A percentile compares a stretch with the other conserved stretches of the same genome.
Conservation (phyloP, 2,113 vertebrate species). For the Coryphaenoides rupestris region DNA sequence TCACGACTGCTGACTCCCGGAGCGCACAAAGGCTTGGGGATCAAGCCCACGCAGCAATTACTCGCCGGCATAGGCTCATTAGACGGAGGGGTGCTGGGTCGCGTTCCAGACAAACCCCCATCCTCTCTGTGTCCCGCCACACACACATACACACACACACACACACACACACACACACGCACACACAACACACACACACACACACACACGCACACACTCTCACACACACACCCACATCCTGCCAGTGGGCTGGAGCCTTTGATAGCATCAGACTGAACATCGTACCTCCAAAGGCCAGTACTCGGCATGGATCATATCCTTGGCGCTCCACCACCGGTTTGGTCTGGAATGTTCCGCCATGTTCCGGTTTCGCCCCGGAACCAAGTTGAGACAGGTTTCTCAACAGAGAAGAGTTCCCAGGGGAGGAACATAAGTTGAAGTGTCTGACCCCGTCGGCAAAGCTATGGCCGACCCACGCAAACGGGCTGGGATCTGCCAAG, state of each 20-base stretch:
- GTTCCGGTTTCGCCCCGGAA: conserved; percentile 18
- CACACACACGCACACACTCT: background rate
- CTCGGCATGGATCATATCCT: background rate
- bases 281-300: conserved; percentile 13
- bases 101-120: conserved; percentile 35
- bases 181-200: conserved; percentile 3
- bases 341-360: background rate
- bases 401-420: conserved; percentile 57
- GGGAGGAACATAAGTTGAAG: conserved; percentile 48
- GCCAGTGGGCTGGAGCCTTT: conserved; percentile 26
- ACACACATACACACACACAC: background rate
- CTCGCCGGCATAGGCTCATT: conserved; percentile 47
- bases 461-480: conserved; percentile 44
- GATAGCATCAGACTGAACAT: conserved; percentile 57
- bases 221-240: conserved; percentile 5
- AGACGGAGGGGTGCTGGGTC: conserved; percentile 35
- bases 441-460: conserved; percentile 25
- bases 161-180: background rate
- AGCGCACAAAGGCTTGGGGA: conserved; percentile 45
- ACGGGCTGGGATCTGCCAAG: conserved; percentile 39
- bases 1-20: conserved; percentile 52
- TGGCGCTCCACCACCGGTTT: background rate
- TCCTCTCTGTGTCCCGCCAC: background rate
- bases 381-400: conserved; percentile 44
- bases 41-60: conserved; percentile 64